Percentiles rank a stretch among this genome's conserved stretches.
Conservation (phyloP, 2,797 vertebrate species). For the Odontamblyopus lacepedii region DNA sequence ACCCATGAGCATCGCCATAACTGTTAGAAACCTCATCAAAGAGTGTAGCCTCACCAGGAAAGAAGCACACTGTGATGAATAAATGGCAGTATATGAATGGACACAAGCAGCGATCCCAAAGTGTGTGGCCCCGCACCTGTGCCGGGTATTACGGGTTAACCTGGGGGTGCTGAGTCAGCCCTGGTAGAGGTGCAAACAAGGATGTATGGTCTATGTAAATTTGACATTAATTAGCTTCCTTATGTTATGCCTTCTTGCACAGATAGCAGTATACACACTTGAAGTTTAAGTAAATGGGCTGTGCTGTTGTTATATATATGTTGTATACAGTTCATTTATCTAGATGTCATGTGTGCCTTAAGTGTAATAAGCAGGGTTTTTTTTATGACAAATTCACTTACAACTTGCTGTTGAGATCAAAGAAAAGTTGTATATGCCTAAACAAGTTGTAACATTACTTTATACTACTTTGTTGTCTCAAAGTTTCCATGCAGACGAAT, state of each 20-base stretch:
- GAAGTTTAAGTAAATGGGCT: not conserved
- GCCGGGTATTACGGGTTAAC: conserved; percentile 26
- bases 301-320: conserved; percentile 33
- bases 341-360: conserved; percentile 3
- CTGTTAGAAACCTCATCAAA: conserved; percentile 71
- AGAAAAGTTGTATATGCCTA: not conserved
- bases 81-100: conserved; percentile 61
- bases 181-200: conserved; percentile 18
- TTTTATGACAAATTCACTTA: not conserved
- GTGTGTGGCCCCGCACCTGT: conserved; percentile 42
- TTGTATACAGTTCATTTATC: conserved; percentile 16
- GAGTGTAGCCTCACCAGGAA: conserved; percentile 7
- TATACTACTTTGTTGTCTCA: no score
- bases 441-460: no score
- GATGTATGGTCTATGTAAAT: conserved; percentile 32
- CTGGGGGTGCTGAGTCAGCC: conserved; percentile 50
- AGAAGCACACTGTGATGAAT: conserved; percentile 31
- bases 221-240: conserved; percentile 30
- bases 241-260: conserved; percentile 9
- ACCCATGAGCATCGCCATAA: conserved; percentile 62
- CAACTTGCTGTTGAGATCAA: not conserved
- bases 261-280: conserved; percentile 10
- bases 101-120: conserved; percentile 52
- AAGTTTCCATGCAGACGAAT: no score
- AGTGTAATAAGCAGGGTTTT: conserved; percentile 10